Evolutionary conservation across 2,797 vertebrate species (phyloP).

Genomic region (Gymnothorax reevesii): DNA sequence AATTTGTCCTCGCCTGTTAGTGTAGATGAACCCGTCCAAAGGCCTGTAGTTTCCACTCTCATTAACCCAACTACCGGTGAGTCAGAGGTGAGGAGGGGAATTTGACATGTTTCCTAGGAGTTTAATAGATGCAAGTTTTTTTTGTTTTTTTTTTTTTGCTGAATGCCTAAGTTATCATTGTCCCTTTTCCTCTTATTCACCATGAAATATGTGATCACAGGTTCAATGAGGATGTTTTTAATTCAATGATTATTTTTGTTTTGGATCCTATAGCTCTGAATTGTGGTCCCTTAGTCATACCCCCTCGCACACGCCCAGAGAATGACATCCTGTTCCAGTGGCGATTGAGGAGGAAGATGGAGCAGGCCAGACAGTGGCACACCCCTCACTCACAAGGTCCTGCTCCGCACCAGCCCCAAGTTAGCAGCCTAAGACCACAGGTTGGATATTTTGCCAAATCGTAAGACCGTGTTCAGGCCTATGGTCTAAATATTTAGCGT

Average conservation of each 20-base stretch:
- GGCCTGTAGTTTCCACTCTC: conserved; percentile 51
- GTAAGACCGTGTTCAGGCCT: background rate
- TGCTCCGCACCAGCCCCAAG: conserved; percentile 35
- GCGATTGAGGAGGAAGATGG: conserved; percentile 85
- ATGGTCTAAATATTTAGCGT: background rate
- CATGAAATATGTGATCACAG: background rate
- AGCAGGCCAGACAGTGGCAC: conserved; percentile 67
- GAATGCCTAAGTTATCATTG: background rate
- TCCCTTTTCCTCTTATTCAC: background rate
- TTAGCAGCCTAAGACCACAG: conserved; percentile 39
- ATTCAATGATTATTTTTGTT: conserved; percentile 35
- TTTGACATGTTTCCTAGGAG: background rate
- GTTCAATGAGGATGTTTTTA: conserved; percentile 20
- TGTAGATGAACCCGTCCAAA: conserved; percentile 55
- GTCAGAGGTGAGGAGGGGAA: conserved; percentile 18
- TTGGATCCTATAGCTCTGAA: conserved; percentile 31
- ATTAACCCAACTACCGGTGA: conserved; percentile 55
- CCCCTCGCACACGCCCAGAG: conserved; percentile 60
- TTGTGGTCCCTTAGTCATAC: conserved; percentile 29
- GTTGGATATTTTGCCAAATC: background rate
- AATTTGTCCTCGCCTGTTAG: conserved; percentile 64
- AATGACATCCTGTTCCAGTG: conserved; percentile 90
- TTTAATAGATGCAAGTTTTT: background rate
- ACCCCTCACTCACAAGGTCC: conserved; percentile 38
- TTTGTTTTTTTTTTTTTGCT: background rate